phyloP scores from a whole-genome alignment of 2,113 vertebrate genomes.

The Rhinichthys klamathensis region DNA sequence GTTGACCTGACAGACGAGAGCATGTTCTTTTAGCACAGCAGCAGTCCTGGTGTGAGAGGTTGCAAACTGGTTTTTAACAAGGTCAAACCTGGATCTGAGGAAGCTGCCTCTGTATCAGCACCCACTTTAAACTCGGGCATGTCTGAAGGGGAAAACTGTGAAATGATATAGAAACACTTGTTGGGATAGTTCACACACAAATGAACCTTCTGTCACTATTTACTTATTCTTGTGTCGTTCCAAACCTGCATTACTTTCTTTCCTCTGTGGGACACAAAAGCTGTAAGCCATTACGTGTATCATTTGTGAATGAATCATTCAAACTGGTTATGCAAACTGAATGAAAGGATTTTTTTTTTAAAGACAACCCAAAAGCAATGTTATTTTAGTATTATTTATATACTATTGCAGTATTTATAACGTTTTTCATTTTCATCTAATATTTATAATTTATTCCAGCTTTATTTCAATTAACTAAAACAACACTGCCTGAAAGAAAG shows the following conservation, averaged over 20 bases:
- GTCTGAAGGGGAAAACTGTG: constrained; percentile 68
- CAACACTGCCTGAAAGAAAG: neutral
- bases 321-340: neutral
- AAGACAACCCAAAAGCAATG: neutral
- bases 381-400: neutral
- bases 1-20: constrained; percentile 53
- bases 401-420: neutral
- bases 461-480: neutral
- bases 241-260: neutral
- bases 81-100: constrained; percentile 60
- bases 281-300: neutral
- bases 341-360: neutral
- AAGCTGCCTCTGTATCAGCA: constrained; percentile 45
- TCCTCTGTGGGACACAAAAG: neutral
- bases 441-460: neutral
- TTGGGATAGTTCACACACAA: neutral
- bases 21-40: neutral
- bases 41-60: neutral
- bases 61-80: constrained; percentile 15
- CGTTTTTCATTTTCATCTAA: neutral
- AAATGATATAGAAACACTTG: constrained; percentile 3
- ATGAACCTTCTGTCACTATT: neutral
- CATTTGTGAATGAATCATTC: neutral
- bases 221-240: neutral
- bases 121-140: constrained; percentile 62